Evolutionary conservation across 2,888 invertebrate species (phyloP).

Genomic region (Phymatocera aterrima): DNA sequence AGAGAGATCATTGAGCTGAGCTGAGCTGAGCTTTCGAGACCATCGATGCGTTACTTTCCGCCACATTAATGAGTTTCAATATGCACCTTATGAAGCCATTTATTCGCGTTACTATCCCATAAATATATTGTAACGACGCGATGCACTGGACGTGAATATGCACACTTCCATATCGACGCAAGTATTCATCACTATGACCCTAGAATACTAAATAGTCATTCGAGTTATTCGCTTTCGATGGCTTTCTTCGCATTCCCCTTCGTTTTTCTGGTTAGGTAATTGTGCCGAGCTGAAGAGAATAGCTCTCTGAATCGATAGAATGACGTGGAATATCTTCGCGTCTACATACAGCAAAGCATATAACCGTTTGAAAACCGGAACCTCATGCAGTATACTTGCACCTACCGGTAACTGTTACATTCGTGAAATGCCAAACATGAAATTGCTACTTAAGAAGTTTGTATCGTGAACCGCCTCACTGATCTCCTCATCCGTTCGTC

Average conservation of each 20-base stretch:
- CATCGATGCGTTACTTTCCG: slow-evolving; percentile 25
- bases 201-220: neutral
- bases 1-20: neutral
- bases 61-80: slow-evolving; percentile 30
- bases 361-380: too few species aligned
- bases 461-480: too few species aligned
- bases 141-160: neutral
- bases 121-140: neutral
- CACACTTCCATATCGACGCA: neutral
- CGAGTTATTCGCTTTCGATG: neutral
- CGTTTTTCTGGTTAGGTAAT: neutral
- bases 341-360: neutral
- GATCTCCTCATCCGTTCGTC: too few species aligned
- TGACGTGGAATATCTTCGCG: neutral
- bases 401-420: too few species aligned
- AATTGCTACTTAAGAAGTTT: too few species aligned
- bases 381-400: too few species aligned
- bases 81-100: slow-evolving; percentile 26
- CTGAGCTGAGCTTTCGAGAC: neutral
- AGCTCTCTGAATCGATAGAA: neutral
- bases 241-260: neutral
- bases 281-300: neutral
- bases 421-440: too few species aligned
- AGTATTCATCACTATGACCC: neutral
- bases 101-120: slow-evolving; percentile 15